Evolutionary conservation across 2,797 vertebrate genomes (phyloP).

Genomic region (Phoeniculus purpureus): DNA sequence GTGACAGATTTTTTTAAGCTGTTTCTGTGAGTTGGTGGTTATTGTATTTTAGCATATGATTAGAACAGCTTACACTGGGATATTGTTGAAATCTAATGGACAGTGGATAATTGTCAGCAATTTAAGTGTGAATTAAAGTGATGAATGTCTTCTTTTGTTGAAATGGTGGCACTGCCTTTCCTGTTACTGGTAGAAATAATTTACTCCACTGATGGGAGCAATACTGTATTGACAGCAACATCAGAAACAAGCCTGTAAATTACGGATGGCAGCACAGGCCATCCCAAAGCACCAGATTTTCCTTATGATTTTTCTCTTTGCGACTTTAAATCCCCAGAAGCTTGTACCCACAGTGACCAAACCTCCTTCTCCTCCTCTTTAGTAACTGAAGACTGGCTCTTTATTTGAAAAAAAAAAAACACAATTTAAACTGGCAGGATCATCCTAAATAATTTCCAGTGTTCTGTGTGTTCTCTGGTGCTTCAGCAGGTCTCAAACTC

Average conservation of each 20-base stretch:
- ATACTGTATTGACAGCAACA: not conserved
- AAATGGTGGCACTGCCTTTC: not conserved
- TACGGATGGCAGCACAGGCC: not conserved
- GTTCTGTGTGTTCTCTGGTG: fast-evolving
- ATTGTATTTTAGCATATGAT: slow-evolving; percentile 32
- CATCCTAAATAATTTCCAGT: not conserved
- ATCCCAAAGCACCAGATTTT: not conserved
- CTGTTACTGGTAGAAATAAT: not conserved
- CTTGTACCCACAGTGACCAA: not conserved
- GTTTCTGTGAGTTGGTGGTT: slow-evolving; percentile 15
- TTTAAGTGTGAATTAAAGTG: slow-evolving; percentile 31
- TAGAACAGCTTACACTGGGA: not conserved
- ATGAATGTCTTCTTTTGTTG: not conserved
- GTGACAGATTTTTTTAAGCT: slow-evolving; percentile 17
- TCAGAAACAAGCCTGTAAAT: slow-evolving; percentile 2
- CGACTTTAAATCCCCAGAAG: not conserved
- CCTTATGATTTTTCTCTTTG: not conserved
- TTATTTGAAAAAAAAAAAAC: not conserved
- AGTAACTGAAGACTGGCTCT: not conserved
- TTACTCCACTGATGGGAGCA: not conserved
- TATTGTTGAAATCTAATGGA: slow-evolving; percentile 55
- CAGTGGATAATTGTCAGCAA: slow-evolving; percentile 55
- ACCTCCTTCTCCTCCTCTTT: not conserved
- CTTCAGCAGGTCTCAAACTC: not conserved
- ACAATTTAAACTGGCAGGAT: not conserved